Conservation (phyloP, 2,797 vertebrate species). For the Halcyon chelicuti region DNA sequence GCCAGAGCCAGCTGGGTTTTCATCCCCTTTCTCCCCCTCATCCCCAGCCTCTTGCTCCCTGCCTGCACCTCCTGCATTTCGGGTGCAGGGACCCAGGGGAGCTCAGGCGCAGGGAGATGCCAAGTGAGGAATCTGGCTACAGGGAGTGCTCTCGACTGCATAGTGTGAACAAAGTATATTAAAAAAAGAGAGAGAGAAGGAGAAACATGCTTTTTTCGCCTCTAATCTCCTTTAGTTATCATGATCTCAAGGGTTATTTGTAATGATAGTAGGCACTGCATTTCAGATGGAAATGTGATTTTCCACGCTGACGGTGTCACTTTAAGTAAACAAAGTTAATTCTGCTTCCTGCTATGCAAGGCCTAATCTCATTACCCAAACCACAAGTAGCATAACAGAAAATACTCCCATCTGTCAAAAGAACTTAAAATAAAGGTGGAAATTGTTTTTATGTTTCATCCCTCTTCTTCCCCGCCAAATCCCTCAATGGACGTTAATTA, state of each 20-base stretch:
- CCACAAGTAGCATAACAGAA: constrained; percentile 73
- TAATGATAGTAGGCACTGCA: constrained; percentile 56
- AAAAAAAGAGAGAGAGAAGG: not conserved
- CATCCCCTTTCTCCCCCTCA: not conserved
- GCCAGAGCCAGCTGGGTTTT: not conserved
- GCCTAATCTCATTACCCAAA: constrained; percentile 80
- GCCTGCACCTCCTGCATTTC: not conserved
- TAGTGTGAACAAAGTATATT: not conserved
- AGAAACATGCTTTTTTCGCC: not conserved
- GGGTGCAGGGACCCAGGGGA: not conserved
- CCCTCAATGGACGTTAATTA: not conserved
- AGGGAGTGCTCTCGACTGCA: not conserved
- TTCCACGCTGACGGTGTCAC: constrained; percentile 73
- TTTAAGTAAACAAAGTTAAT: constrained; percentile 81
- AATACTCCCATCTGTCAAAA: constrained; percentile 66
- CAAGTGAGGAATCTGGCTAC: not conserved
- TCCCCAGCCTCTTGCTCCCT: not conserved
- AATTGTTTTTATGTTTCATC: not conserved
- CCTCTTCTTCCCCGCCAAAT: not conserved
- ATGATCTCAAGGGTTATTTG: constrained; percentile 63
- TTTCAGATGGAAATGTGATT: constrained; percentile 75
- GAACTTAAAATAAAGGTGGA: constrained; percentile 52
- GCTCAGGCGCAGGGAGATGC: not conserved
- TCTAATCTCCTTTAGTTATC: constrained; percentile 56
- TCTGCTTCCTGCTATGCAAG: constrained; percentile 80